These are phyloP conservation scores for Agapornis canus DNA, from an alignment of 2,797 vertebrate species.

Conservation along the genomic window DNA sequence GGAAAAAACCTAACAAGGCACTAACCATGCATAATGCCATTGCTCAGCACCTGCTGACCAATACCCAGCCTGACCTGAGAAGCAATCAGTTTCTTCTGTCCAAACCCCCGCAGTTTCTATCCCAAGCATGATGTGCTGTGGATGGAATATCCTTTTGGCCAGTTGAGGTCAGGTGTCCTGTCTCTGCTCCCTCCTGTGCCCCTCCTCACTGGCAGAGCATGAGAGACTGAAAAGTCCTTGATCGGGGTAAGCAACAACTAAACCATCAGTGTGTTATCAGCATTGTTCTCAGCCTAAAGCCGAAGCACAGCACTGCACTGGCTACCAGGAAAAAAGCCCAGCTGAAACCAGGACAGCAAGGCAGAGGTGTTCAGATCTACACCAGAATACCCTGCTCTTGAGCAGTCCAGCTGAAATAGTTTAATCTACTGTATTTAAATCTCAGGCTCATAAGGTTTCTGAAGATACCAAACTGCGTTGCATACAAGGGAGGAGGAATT, in stretches of 20 bases:
- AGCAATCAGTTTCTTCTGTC: neutral
- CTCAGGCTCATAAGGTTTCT: fast-evolving
- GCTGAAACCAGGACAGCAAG: neutral
- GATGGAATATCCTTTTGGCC: neutral
- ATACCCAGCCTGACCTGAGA: neutral
- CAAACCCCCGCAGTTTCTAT: neutral
- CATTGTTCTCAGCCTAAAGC: neutral
- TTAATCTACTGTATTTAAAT: neutral
- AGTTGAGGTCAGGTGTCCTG: neutral
- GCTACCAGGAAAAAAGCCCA: neutral
- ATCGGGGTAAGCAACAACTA: neutral
- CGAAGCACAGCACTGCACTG: neutral
- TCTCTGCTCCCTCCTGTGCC: neutral
- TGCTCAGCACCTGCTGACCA: neutral
- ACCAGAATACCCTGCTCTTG: neutral
- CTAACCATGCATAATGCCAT: neutral
- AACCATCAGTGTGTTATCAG: neutral
- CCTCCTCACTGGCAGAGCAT: neutral
- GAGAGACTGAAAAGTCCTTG: neutral
- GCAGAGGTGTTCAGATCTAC: neutral
- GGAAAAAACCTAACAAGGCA: neutral
- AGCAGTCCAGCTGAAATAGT: neutral
- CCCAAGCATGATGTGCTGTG: neutral
- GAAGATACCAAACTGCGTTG: neutral
- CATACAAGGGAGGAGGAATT: neutral